phyloP scores from a whole-genome alignment of 2,888 invertebrate genomes.

The Hedychridium roseum region DNA sequence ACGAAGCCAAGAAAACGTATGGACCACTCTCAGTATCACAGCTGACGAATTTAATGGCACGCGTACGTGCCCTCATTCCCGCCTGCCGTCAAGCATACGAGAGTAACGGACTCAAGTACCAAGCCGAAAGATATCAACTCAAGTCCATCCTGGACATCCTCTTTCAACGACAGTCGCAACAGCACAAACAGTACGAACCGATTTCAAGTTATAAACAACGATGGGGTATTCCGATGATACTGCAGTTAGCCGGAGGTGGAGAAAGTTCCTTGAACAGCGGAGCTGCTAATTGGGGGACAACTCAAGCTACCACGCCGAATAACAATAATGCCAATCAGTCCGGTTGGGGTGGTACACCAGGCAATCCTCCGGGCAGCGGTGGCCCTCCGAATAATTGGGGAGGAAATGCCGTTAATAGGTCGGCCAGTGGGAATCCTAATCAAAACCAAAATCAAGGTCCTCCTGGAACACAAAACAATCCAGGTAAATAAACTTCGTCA shows the following conservation, averaged over 20 bases:
- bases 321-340: conserved; percentile 68
- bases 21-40: neutral
- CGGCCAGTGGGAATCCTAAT: conserved; percentile 52
- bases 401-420: conserved; percentile 53
- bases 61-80: conserved; percentile 40
- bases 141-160: conserved; percentile 46
- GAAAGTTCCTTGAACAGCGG: conserved; percentile 81
- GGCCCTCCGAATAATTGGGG: conserved; percentile 55
- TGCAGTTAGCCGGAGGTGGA: conserved; percentile 79
- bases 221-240: conserved; percentile 71
- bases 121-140: conserved; percentile 43
- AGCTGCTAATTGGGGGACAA: conserved; percentile 81
- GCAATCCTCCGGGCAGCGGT: conserved; percentile 50
- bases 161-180: conserved; percentile 25
- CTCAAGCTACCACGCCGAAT: conserved; percentile 72
- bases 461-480: conserved; percentile 49
- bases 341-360: conserved; percentile 66
- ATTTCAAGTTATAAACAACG: conserved; percentile 52
- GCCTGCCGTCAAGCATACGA: conserved; percentile 39
- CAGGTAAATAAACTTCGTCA: too few relatives aligned
- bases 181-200: conserved; percentile 27
- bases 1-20: too few relatives aligned
- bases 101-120: conserved; percentile 32
- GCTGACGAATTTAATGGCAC: conserved; percentile 35
- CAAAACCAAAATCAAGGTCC: conserved; percentile 54